phyloP scores from a whole-genome alignment of 2,797 vertebrate genomes.

The Muscicapa striata region DNA sequence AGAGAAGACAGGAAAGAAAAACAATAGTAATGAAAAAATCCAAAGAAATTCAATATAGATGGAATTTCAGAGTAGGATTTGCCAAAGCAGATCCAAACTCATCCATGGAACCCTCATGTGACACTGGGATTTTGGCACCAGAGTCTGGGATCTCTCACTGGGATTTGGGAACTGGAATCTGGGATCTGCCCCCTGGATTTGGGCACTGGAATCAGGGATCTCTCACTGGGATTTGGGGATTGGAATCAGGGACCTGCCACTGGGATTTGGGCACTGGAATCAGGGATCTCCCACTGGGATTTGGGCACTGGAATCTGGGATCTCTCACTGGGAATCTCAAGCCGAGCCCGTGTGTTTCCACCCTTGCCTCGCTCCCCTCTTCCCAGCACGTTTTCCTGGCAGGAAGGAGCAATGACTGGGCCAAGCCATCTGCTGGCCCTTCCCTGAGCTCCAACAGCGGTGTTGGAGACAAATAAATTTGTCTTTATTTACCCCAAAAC shows the following conservation, averaged over 20 bases:
- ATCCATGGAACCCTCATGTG: too few species aligned
- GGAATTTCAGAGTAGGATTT: too few species aligned
- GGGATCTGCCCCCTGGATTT: accelerated
- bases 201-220: background rate
- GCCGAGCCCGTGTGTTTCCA: background rate
- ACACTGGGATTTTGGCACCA: too few species aligned
- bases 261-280: too few species aligned
- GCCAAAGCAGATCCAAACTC: too few species aligned
- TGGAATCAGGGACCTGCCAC: background rate
- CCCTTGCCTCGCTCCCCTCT: background rate
- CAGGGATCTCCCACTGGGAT: too few species aligned
- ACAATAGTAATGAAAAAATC: too few species aligned
- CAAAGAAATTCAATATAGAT: too few species aligned
- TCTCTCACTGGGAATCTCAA: background rate
- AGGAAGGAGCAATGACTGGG: background rate
- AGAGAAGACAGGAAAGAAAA: too few species aligned
- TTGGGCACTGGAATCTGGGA: background rate
- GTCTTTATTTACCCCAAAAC: conserved; percentile 2
- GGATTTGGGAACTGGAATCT: too few species aligned
- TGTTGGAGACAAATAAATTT: background rate
- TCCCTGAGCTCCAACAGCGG: background rate
- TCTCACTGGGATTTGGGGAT: accelerated
- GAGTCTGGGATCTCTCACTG: too few species aligned
- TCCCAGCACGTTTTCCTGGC: background rate
- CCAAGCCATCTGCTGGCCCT: background rate